Evolutionary conservation across 2,113 vertebrate species (phyloP), one percentile per base, ranked within the genome.

Genomic region (Pollimyrus isidori): DNA sequence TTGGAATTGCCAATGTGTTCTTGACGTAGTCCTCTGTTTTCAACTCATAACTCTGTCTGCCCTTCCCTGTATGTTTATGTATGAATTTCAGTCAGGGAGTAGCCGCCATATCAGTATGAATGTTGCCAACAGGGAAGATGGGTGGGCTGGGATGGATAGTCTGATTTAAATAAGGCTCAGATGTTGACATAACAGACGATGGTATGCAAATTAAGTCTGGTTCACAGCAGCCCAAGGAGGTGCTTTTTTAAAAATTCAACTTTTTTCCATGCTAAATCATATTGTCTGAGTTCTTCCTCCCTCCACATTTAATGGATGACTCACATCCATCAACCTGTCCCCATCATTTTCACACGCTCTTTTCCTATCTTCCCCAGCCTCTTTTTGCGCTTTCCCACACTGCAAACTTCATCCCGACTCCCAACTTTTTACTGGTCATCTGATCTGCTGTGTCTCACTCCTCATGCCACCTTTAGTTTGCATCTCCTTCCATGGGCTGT

Each of bases 31-130:
- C 56, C 49, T 88, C 26, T 30, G 26, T 46, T 39, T 39, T 80
- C 35, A 23, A 84, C 19, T 42, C 58, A 65, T 88, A 85, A 58
- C 26, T 73, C 6, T 88, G 80, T 19, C 50, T 87, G 73, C 30
- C 58, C 42, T 52, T 86, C 46, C 5, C 45, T 89, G 58, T 49
- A 65, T 90, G 88, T 87, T 53, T 89, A 88, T 89, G 84, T 48
- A 49, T 56, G 89, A 76, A 89, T 87, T 82, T 89, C 42, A 50
- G 87, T 87, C 82, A 87, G 82, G 69, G 88, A 88, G 76, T 87
- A 62, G 83, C 86, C 85, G 80, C 88, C 73, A 73, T 83, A 85
- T 86, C 90, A 85, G 53, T 90, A 50, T 89, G 89, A 89, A 76
- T 62, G 87, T 69, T 86, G 83, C 39, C 30, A 88, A 49, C 82